A percentile compares a stretch with the other conserved stretches of the same genome.
Evolutionary conservation across 1,140 invertebrate genomes (phyloP).

Genomic region (Hyphantria cunea): DNA sequence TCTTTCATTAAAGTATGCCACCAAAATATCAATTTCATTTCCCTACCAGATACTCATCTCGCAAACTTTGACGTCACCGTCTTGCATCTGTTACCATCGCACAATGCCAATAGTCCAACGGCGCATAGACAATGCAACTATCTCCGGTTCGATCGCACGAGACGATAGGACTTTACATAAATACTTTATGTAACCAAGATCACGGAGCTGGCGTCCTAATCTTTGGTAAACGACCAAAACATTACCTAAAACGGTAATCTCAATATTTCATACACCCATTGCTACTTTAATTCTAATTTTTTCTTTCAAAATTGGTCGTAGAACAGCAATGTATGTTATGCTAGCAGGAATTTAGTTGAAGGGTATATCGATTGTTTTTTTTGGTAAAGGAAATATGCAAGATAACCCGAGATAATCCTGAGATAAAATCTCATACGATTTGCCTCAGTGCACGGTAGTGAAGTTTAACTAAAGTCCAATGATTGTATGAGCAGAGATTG

Average conservation of each 20-base stretch:
- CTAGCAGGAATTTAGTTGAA: background rate
- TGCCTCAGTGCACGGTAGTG: constrained; percentile 50
- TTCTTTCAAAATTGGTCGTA: background rate
- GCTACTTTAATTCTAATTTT: constrained; percentile 10
- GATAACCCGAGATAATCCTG: constrained; percentile 67
- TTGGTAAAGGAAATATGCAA: constrained; percentile 44
- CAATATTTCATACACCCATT: constrained; percentile 28
- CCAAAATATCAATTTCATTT: constrained; percentile 1
- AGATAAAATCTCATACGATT: constrained; percentile 62
- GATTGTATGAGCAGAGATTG: background rate
- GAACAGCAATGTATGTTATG: background rate
- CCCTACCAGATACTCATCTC: background rate
- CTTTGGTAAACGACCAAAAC: constrained; percentile 30
- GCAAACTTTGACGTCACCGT: background rate
- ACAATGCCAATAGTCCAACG: constrained; percentile 22
- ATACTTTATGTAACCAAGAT: constrained; percentile 55
- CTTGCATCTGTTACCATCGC: constrained; percentile 1
- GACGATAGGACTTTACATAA: constrained; percentile 46
- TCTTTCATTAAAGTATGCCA: no score
- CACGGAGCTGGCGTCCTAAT: constrained; percentile 43
- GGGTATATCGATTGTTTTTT: background rate
- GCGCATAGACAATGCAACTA: constrained; percentile 14
- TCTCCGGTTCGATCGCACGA: constrained; percentile 6
- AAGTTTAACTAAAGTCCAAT: constrained; percentile 30
- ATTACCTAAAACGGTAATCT: constrained; percentile 25